Evolutionary conservation across 1,140 invertebrate genomes (phyloP), one percentile per base, ranked within the genome.

Genomic region (Drosophila auraria): DNA sequence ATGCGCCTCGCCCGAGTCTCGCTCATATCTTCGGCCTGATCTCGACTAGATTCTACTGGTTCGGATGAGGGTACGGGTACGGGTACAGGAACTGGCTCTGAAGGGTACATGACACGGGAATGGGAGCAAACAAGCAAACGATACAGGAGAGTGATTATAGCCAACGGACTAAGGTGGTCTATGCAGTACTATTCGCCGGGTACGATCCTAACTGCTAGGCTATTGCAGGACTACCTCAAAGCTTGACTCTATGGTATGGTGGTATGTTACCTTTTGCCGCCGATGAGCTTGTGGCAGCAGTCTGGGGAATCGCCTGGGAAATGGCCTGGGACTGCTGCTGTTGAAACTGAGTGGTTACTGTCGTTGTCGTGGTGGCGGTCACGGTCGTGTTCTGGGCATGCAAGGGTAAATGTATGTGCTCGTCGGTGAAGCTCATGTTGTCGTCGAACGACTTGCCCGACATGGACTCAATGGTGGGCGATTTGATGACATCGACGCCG

Each of bases 391-490:
- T 72, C 72, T 83, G 82, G 45, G 38, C 79, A 82, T 91, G 91
- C 77, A 91, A 83, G 62, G 83, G 86, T 76, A 91, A 82, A 70
- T 77, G 66, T 75, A 81, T 90, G 38, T 91, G 91, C 76, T 92
- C 91, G 49, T 92, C 91, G 59, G 87, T 92, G 64, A 92, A 92
- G 80, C 89, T 92, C 77, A 92, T 86, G 83, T 92, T 92, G 80
- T 93, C 92, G 78, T 93, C 92, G 64, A 93, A 93, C 64, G 92
- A 93, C 92, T 92, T 93, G 60, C 92, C 92, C 36, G 92, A 93
- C 91, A 93, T 92, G 57, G 92, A 93, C 78, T 93, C 92, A 81
- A 93, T 93, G 30, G 92, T 93, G 60, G 92, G 92, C 76, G 92
- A 93, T 72, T 93, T 93, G 58, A 93, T 87, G 45, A 93, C 87